Evolutionary conservation across 2,888 invertebrate species (phyloP).

Genomic region (Drosophila pseudotakahashii): DNA sequence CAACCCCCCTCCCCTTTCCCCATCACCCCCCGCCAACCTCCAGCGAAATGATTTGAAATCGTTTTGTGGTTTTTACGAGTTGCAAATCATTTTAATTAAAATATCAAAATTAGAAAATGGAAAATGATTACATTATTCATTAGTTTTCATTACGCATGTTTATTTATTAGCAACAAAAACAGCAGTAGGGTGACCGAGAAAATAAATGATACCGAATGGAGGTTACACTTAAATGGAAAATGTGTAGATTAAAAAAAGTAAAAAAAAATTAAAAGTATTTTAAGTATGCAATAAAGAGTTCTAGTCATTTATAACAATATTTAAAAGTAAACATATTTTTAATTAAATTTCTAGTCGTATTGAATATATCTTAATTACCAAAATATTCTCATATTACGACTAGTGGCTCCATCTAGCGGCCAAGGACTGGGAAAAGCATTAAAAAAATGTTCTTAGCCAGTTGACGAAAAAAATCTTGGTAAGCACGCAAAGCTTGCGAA

Average conservation of each 20-base stretch:
- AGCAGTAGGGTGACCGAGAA: background rate
- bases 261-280: background rate
- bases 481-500: conserved; percentile 72
- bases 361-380: no score
- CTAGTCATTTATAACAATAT: background rate
- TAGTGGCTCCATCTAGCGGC: conserved; percentile 32
- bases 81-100: conserved; percentile 83
- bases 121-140: conserved; percentile 82
- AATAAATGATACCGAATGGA: conserved; percentile 25
- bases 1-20: background rate
- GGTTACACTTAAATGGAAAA: background rate
- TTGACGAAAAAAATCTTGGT: conserved; percentile 24
- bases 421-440: background rate
- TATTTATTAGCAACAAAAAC: conserved; percentile 67
- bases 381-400: background rate
- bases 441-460: conserved; percentile 27
- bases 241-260: no score
- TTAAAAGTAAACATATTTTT: background rate
- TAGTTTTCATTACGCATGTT: conserved; percentile 80
- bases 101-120: conserved; percentile 80
- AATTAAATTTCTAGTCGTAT: no score
- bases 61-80: conserved; percentile 80
- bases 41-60: conserved; percentile 75
- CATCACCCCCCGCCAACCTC: background rate
- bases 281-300: no score